Evolutionary conservation across 2,797 vertebrate genomes (phyloP), one percentile per base, ranked within the genome.

Genomic region (Spondyliosoma cantharus): DNA sequence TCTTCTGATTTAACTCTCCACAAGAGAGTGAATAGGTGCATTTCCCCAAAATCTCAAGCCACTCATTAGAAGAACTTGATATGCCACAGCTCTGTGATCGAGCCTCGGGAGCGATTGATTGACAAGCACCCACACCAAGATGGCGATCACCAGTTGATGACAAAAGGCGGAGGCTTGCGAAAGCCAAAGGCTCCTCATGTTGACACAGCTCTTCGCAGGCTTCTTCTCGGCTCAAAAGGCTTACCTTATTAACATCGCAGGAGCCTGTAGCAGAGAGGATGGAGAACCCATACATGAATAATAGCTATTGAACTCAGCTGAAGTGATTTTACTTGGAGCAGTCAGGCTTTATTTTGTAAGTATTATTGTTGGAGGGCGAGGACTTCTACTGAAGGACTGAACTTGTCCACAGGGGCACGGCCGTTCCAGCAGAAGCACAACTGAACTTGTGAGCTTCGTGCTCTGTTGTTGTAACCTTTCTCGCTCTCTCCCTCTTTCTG

Each of bases 291-390:
- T 85, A 93, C 91, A 90, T 95, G 93, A 95, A 95, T 94, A 94
- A 95, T 91, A 93, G 92, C 91, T 88, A 89, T 94, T 93, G 92
- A 95, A 92, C 93, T 93, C 90, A 87, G 93, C 90, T 92, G 91
- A 95, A 94, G 92, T 93, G 94, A 95, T 95, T 96, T 95, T 94
- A 90, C 93, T 95, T 95, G 95, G 95, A 95, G 93, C 90, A 71
- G 90, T 90, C 90, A 78, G 90, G 92, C 93, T 94, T 95, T 95
- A 95, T 95, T 95, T 93, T 94, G 93, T 92, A 90, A 93, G 93
- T 95, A 92, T 96, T 96, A 95, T 94, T 94, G 90, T 96, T 96
- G 95, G 95, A 94, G 90, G 83, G 78, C 17, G 48, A 85, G 72
- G 84, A 81, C 78, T 92, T 95, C 93, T 93, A 93, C 92, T 93